Percentiles rank a stretch among this genome's conserved stretches.
Evolutionary conservation across 2,797 vertebrate genomes (phyloP).

Genomic region (Bryconaethiops microstoma): DNA sequence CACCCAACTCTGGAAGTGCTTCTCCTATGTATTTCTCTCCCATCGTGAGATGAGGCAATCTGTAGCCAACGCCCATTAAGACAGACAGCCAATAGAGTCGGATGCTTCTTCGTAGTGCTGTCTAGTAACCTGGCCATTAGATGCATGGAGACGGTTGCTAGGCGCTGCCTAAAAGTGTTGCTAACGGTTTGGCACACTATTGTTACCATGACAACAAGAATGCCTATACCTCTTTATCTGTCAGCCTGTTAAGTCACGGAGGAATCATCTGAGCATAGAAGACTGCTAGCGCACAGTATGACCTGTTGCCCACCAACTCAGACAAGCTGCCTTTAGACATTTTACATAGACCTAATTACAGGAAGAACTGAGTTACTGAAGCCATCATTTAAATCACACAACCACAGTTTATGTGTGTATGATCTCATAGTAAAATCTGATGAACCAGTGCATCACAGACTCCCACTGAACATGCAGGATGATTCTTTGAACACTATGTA

Average conservation of each 20-base stretch:
- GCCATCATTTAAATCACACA: neutral
- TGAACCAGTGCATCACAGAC: neutral
- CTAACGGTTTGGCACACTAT: conserved; percentile 49
- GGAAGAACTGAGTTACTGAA: neutral
- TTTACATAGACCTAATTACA: neutral
- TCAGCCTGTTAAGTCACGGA: conserved; percentile 31
- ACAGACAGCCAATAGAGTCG: conserved; percentile 29
- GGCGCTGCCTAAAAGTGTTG: conserved; percentile 58
- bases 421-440: neutral
- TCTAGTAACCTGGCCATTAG: conserved; percentile 57
- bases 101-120: conserved; percentile 37
- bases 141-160: conserved; percentile 60
- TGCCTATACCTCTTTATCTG: conserved; percentile 48
- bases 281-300: conserved; percentile 1
- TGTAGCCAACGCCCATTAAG: conserved; percentile 41
- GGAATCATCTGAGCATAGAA: conserved; percentile 31
- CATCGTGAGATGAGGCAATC: conserved; percentile 27
- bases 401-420: neutral
- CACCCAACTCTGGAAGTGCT: conserved; percentile 20
- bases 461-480: neutral
- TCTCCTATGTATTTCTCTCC: conserved; percentile 22
- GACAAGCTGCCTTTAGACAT: neutral
- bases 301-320: conserved; percentile 31
- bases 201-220: conserved; percentile 63
- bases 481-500: neutral